phyloP scores from a whole-genome alignment of 2,797 vertebrate species.

The Acanthurus tractus region DNA sequence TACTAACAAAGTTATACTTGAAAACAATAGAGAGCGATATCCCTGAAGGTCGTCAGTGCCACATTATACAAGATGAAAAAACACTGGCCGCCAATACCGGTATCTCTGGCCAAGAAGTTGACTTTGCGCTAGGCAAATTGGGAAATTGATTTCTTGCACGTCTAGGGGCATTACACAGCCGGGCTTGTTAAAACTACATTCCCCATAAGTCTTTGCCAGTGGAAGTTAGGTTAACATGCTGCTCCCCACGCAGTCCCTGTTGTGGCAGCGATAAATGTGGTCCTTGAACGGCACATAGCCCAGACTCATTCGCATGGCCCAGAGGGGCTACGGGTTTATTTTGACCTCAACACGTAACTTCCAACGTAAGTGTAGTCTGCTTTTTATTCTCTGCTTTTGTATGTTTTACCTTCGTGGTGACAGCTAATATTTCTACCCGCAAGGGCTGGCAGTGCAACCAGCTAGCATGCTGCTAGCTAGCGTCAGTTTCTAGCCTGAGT shows the following conservation, averaged over 20 bases:
- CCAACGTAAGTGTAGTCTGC: conserved; percentile 52
- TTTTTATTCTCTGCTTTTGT: background rate
- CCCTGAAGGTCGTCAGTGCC: too few species aligned
- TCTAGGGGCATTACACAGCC: rapidly evolving
- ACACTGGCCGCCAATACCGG: too few species aligned
- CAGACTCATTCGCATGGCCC: conserved; percentile 45
- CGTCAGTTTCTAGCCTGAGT: conserved; percentile 48
- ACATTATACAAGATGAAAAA: too few species aligned
- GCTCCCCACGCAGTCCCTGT: conserved; percentile 35
- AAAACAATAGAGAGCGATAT: too few species aligned
- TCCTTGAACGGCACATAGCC: conserved; percentile 32
- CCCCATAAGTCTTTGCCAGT: conserved; percentile 50
- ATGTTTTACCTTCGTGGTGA: background rate
- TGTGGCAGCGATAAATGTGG: conserved; percentile 50
- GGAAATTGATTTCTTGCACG: conserved; percentile 10
- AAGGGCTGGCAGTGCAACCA: conserved; percentile 21
- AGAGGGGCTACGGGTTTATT: background rate
- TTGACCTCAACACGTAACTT: background rate
- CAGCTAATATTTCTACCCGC: background rate
- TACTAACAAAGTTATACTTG: too few species aligned
- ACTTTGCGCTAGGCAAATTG: background rate
- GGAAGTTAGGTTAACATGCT: conserved; percentile 35
- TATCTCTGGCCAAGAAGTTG: background rate
- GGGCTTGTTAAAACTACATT: conserved; percentile 15
- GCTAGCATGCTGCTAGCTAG: conserved; percentile 50